Evolutionary conservation across 2,797 vertebrate species (phyloP).

Genomic region (Emys orbicularis): DNA sequence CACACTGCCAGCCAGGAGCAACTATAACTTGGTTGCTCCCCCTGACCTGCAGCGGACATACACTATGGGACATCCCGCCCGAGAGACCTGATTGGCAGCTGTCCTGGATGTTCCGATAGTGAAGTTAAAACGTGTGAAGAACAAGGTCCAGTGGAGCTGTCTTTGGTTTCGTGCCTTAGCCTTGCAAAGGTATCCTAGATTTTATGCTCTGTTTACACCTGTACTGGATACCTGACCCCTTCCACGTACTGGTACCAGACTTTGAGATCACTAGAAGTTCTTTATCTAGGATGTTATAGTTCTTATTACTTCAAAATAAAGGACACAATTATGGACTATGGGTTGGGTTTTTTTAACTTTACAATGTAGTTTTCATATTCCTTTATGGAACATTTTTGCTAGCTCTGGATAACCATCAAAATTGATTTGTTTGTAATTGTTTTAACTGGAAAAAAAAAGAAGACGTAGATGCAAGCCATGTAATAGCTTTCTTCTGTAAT

Average conservation of each 20-base stretch:
- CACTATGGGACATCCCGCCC: background rate
- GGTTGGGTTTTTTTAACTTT: background rate
- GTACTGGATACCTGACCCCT: too few species aligned
- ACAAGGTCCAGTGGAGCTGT: too few species aligned
- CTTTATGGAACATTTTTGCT: conserved; percentile 60
- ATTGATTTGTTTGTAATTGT: conserved; percentile 68
- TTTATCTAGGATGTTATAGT: background rate
- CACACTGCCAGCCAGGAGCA: too few species aligned
- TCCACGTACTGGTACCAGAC: too few species aligned
- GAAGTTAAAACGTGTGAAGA: too few species aligned
- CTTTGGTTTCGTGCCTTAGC: too few species aligned
- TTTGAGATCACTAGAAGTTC: too few species aligned
- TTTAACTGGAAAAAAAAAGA: conserved; percentile 64
- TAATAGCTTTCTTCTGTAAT: conserved; percentile 56
- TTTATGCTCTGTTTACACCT: too few species aligned
- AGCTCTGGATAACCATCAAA: conserved; percentile 61
- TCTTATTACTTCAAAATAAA: conserved; percentile 67
- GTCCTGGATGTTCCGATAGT: too few species aligned
- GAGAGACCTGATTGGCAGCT: background rate
- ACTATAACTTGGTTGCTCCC: background rate
- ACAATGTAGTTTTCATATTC: conserved; percentile 41
- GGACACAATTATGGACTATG: conserved; percentile 37
- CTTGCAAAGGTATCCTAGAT: too few species aligned
- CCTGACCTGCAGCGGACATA: background rate
- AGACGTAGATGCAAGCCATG: conserved; percentile 51